Percentiles rank a stretch among this genome's conserved stretches.
Conservation (phyloP, 2,888 invertebrate genomes). For the Dichetophora obliterata region DNA sequence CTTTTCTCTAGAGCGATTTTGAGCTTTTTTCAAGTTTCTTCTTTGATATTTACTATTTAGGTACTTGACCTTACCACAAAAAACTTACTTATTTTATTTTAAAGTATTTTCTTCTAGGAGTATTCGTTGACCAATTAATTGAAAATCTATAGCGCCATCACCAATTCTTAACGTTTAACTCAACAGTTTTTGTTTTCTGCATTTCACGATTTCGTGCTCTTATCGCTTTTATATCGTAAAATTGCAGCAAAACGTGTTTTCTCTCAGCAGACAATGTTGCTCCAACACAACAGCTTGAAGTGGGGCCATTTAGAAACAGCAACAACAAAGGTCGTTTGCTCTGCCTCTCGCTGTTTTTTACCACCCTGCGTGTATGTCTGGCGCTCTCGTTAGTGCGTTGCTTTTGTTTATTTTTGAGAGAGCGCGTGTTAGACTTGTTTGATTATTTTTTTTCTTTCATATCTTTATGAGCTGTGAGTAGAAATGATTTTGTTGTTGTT, state of each 20-base stretch:
- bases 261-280: not conserved
- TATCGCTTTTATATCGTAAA: constrained; percentile 4
- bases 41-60: no score
- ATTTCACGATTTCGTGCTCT: not conserved
- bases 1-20: no score
- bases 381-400: not conserved
- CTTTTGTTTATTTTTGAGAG: constrained; percentile 35
- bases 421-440: not conserved
- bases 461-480: not conserved
- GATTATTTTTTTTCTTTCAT: not conserved
- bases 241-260: constrained; percentile 20
- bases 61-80: no score
- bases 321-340: not conserved
- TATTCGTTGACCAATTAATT: no score
- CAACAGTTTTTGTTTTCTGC: not conserved
- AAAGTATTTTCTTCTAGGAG: no score
- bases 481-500: not conserved
- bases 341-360: not conserved
- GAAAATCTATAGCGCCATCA: no score
- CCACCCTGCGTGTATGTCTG: not conserved
- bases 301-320: not conserved
- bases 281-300: not conserved
- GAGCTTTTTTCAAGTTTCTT: no score
- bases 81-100: no score
- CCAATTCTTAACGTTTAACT: no score